phyloP scores from a whole-genome alignment of 2,888 invertebrate genomes.

The Mimachlamys varia region DNA sequence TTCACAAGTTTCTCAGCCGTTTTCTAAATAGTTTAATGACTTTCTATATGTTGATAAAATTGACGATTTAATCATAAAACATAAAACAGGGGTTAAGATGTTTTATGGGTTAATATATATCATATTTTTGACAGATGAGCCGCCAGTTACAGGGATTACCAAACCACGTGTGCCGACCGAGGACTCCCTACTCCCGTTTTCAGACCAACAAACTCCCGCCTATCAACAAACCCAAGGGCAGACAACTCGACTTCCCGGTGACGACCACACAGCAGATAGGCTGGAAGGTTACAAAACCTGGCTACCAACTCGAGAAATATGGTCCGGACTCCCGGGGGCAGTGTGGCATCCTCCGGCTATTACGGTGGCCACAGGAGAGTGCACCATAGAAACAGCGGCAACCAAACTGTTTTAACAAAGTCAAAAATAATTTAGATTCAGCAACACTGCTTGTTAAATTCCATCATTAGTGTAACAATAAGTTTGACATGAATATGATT shows the following conservation, averaged over 20 bases:
- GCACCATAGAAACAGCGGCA: slow-evolving; percentile 36
- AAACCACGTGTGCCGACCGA: neutral
- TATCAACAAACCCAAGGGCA: slow-evolving; percentile 48
- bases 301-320: slow-evolving; percentile 47
- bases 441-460: neutral
- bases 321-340: slow-evolving; percentile 57
- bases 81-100: too few relatives aligned
- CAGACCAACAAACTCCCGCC: slow-evolving; percentile 51
- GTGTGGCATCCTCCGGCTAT: slow-evolving; percentile 55
- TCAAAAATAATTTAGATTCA: too few relatives aligned
- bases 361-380: slow-evolving; percentile 64
- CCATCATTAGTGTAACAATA: neutral
- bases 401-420: too few relatives aligned
- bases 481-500: neutral
- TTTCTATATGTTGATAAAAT: too few relatives aligned
- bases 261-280: slow-evolving; percentile 65
- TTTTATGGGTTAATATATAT: neutral
- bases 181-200: slow-evolving; percentile 38
- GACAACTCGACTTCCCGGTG: slow-evolving; percentile 53
- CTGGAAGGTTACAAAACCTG: slow-evolving; percentile 57
- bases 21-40: too few relatives aligned
- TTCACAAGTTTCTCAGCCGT: too few relatives aligned
- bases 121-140: neutral
- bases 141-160: neutral
- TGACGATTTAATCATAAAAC: too few relatives aligned